phyloP scores from a whole-genome alignment of 2,888 invertebrate species.

The Drosophila algonquin region DNA sequence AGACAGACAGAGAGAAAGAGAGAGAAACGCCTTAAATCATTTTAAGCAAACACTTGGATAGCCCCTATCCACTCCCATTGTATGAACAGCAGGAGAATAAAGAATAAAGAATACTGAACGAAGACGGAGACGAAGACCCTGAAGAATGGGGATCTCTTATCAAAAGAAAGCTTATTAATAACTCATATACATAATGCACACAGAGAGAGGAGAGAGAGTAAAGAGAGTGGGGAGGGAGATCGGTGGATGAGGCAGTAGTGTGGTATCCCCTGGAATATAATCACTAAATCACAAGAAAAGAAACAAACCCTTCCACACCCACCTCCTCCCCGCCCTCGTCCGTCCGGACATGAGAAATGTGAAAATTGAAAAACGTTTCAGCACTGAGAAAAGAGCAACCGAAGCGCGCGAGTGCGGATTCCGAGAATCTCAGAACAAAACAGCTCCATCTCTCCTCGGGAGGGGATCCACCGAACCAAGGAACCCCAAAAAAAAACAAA shows the following conservation, averaged over 20 bases:
- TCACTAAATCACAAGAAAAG: constrained; percentile 70
- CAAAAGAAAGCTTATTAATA: constrained; percentile 75
- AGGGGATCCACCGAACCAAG: no score
- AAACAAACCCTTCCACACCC: no score
- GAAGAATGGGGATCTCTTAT: constrained; percentile 52
- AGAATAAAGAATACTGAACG: neutral
- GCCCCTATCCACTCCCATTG: constrained; percentile 56
- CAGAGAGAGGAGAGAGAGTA: neutral
- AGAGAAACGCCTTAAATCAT: constrained; percentile 66
- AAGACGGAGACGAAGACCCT: neutral
- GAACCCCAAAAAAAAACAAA: no score
- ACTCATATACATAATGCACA: constrained; percentile 56
- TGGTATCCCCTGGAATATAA: constrained; percentile 41
- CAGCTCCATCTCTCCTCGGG: constrained; percentile 20
- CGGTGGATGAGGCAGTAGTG: constrained; percentile 2
- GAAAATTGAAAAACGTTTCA: constrained; percentile 75
- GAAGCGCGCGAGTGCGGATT: constrained; percentile 28
- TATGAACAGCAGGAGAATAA: constrained; percentile 29
- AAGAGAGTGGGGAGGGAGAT: neutral
- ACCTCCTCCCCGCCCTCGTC: neutral
- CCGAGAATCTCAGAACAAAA: constrained; percentile 28
- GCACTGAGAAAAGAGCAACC: constrained; percentile 8
- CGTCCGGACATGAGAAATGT: constrained; percentile 67
- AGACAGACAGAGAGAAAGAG: neutral
- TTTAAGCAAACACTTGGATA: constrained; percentile 64